Percentiles rank a stretch among this genome's conserved stretches.
These are phyloP conservation scores for Prolemur simus DNA, from an alignment of 2,113 vertebrate species.

Conservation along the genomic window DNA sequence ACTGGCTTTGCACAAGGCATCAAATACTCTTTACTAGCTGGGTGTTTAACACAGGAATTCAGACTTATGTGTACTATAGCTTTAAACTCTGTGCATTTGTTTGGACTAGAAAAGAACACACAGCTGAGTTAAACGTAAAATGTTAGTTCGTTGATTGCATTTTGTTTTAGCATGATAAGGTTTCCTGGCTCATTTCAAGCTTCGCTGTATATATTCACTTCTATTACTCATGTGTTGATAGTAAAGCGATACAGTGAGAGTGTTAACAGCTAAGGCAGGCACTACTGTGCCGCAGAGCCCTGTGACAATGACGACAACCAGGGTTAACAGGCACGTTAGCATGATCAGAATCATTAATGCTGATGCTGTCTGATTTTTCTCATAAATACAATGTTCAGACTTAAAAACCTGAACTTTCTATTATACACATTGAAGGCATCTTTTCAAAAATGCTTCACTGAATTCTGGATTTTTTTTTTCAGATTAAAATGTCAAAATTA, in stretches of 20 bases:
- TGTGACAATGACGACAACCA: background rate
- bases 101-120: constrained; percentile 5
- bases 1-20: background rate
- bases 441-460: background rate
- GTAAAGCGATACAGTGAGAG: constrained; percentile 11
- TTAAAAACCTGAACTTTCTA: background rate
- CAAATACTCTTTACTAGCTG: constrained; percentile 32
- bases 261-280: background rate
- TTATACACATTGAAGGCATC: background rate
- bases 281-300: background rate
- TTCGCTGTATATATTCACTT: background rate
- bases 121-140: constrained; percentile 36
- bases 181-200: background rate
- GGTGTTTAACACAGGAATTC: background rate
- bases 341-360: background rate
- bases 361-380: background rate
- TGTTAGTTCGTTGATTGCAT: background rate
- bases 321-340: background rate
- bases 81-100: constrained; percentile 39
- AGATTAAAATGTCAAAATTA: background rate
- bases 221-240: background rate
- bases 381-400: background rate
- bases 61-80: background rate
- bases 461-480: background rate
- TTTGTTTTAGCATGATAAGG: background rate